Percentiles rank a stretch among this genome's conserved stretches.
Evolutionary conservation across 2,113 vertebrate genomes (phyloP).

Genomic region (Bujurquina vittata): DNA sequence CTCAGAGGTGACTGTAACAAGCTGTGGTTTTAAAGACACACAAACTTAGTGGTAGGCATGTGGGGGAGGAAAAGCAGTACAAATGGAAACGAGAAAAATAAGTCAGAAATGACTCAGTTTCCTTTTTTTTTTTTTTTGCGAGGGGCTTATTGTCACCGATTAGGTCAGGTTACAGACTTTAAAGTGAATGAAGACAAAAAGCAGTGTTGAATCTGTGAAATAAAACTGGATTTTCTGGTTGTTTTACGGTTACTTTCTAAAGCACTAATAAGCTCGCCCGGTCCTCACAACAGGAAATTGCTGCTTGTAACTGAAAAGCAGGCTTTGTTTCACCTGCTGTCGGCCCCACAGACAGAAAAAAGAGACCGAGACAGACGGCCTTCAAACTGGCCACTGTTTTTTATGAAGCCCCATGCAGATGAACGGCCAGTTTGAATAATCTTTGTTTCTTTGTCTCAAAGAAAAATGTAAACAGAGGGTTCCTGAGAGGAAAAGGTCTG

Average conservation of each 20-base stretch:
- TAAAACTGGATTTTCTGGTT: background rate
- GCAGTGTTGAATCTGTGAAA: background rate
- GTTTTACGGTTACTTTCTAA: no score
- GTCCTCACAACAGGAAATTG: background rate
- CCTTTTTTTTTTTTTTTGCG: background rate
- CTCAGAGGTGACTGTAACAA: background rate
- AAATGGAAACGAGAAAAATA: background rate
- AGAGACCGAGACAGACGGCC: background rate
- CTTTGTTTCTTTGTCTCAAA: background rate
- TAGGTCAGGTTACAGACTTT: background rate
- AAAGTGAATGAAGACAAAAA: background rate
- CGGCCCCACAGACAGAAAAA: background rate
- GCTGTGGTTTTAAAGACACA: background rate
- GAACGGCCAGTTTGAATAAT: background rate
- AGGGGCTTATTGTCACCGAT: background rate
- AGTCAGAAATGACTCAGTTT: background rate
- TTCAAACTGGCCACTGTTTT: background rate
- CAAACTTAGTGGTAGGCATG: background rate
- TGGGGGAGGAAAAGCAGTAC: background rate
- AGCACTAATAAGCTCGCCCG: background rate
- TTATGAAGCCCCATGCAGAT: background rate
- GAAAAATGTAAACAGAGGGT: background rate
- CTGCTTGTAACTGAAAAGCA: background rate
- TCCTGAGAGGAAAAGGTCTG: background rate
- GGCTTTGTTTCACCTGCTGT: background rate